phyloP scores from a whole-genome alignment of 2,797 vertebrate genomes.

The Anguilla pacifica region DNA sequence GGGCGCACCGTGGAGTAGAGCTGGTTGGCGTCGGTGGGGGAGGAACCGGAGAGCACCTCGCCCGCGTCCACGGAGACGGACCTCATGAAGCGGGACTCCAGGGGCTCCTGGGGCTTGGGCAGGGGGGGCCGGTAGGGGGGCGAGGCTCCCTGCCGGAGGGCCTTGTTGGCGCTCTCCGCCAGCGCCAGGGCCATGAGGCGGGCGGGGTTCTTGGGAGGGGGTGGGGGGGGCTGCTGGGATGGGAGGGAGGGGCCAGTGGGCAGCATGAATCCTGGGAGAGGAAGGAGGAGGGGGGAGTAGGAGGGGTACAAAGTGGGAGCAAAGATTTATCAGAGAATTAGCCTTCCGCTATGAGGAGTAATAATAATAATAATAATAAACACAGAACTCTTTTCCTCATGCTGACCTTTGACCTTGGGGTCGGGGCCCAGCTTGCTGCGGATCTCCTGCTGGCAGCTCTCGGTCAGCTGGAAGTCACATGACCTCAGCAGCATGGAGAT shows the following conservation, averaged over 20 bases:
- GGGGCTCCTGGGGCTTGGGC: constrained; percentile 40
- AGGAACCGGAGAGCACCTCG: constrained; percentile 46
- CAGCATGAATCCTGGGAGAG: constrained; percentile 51
- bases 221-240: constrained; percentile 72
- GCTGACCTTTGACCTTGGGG: constrained; percentile 48
- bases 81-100: constrained; percentile 57
- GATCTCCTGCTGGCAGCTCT: constrained; percentile 70
- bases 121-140: constrained; percentile 49
- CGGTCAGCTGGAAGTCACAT: constrained; percentile 70
- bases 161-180: constrained; percentile 78
- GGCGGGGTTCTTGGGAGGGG: constrained; percentile 79
- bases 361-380: neutral
- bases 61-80: constrained; percentile 72
- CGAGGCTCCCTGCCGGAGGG: constrained; percentile 63
- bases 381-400: constrained; percentile 13
- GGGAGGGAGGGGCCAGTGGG: constrained; percentile 54
- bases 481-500: constrained; percentile 73
- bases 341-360: neutral
- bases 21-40: constrained; percentile 51
- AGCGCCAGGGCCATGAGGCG: constrained; percentile 79
- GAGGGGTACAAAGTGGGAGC: neutral
- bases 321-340: neutral
- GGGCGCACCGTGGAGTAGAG: constrained; percentile 68
- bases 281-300: neutral
- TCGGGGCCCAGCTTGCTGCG: constrained; percentile 64